phyloP scores from a whole-genome alignment of 1,140 invertebrate species.

The Dolichoris vasculosae region DNA sequence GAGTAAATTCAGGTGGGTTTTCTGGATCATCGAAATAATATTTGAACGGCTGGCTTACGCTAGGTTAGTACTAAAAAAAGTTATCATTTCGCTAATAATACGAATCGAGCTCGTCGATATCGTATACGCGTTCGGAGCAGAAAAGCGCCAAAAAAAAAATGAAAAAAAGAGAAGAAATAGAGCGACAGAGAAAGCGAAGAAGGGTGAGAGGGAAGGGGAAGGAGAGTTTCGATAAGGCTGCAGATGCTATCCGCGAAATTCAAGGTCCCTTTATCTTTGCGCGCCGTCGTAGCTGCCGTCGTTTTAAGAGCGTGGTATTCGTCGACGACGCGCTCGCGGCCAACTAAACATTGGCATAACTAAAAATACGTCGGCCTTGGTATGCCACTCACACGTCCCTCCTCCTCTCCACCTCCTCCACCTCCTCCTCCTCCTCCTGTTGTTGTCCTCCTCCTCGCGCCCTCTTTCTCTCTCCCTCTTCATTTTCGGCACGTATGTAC shows the following conservation, averaged over 20 bases:
- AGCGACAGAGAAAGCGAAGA: neutral
- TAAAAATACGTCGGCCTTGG: constrained; percentile 74
- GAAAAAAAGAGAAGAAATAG: neutral
- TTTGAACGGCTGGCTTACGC: constrained; percentile 74
- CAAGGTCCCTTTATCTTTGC: constrained; percentile 73
- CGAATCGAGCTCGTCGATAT: neutral
- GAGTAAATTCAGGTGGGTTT: constrained; percentile 67
- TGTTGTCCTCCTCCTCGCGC: neutral
- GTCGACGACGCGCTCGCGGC: constrained; percentile 61
- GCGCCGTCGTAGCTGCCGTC: constrained; percentile 43
- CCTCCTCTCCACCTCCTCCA: neutral
- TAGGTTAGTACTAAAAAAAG: constrained; percentile 73
- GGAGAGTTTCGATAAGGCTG: constrained; percentile 67
- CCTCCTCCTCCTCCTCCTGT: neutral
- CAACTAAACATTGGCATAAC: constrained; percentile 74
- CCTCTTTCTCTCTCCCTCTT: neutral
- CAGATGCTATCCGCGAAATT: constrained; percentile 75
- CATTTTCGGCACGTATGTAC: constrained; percentile 29
- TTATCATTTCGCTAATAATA: constrained; percentile 61
- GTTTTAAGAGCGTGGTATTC: constrained; percentile 38
- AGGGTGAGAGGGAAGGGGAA: neutral
- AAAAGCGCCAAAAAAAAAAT: too few relatives aligned
- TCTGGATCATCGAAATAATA: constrained; percentile 64
- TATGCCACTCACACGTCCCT: constrained; percentile 63
- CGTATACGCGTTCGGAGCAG: neutral